These are phyloP conservation scores for Ophion slaviceki DNA, from an alignment of 2,888 invertebrate species.

Conservation along the genomic window DNA sequence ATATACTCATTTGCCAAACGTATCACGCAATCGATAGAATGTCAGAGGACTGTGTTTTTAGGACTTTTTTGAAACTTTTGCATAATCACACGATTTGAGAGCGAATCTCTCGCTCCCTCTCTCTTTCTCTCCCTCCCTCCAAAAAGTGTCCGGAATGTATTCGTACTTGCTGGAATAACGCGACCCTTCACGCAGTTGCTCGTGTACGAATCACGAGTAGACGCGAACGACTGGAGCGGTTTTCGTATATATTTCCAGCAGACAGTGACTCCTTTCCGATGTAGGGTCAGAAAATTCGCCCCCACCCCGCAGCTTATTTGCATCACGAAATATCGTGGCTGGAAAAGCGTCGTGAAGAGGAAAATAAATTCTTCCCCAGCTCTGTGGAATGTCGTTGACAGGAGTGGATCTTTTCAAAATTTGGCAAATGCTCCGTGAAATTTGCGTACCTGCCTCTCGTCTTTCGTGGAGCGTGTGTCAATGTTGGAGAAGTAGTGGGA, in stretches of 20 bases:
- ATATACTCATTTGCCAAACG: neutral
- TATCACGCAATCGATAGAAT: neutral
- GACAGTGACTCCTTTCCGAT: conserved; percentile 1
- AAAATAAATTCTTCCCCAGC: conserved; percentile 11
- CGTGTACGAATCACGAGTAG: conserved; percentile 34
- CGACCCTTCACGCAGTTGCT: conserved; percentile 18
- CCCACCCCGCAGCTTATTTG: conserved; percentile 19
- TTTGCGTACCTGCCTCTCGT: neutral
- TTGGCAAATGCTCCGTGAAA: neutral
- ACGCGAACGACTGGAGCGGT: conserved; percentile 4
- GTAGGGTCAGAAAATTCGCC: neutral
- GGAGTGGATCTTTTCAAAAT: conserved; percentile 1
- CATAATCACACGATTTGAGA: conserved; percentile 20
- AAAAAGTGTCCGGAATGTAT: conserved; percentile 47
- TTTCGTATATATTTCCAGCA: neutral
- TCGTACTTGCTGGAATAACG: conserved; percentile 50
- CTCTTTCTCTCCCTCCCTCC: neutral
- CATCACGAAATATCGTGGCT: conserved; percentile 30
- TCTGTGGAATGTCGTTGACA: conserved; percentile 17
- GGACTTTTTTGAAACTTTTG: conserved; percentile 10
- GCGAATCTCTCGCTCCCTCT: neutral
- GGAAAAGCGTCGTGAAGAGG: conserved; percentile 35
- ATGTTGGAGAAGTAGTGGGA: neutral
- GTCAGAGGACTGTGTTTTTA: neutral
- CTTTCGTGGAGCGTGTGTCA: neutral